Evolutionary conservation across 2,113 vertebrate genomes (phyloP).

Genomic region (Plecturocebus donacophilus): DNA sequence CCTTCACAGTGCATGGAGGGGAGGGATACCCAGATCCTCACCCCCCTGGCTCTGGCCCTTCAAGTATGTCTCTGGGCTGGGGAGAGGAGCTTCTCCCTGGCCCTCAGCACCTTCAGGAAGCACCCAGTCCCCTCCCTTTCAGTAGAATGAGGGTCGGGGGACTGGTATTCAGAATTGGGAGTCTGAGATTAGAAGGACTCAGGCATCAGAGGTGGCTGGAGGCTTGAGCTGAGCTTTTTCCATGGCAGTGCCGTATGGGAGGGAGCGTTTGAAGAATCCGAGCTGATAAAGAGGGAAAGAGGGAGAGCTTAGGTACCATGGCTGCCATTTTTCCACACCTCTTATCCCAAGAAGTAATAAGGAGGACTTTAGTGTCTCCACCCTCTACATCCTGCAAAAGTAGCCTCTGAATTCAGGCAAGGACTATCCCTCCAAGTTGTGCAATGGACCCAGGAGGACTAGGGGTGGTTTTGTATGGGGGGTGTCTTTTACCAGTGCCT

Average conservation of each 20-base stretch:
- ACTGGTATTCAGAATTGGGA: slow-evolving; percentile 65
- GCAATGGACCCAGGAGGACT: neutral
- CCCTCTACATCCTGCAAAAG: neutral
- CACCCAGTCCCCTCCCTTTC: slow-evolving; percentile 49
- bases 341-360: neutral
- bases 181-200: slow-evolving; percentile 71
- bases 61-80: slow-evolving; percentile 79
- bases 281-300: slow-evolving; percentile 82
- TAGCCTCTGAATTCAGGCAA: neutral
- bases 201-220: slow-evolving; percentile 95
- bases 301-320: neutral
- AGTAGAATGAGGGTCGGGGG: slow-evolving; percentile 15
- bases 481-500: neutral
- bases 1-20: slow-evolving; percentile 77
- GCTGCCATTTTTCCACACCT: neutral
- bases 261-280: slow-evolving; percentile 95
- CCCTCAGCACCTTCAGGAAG: slow-evolving; percentile 81
- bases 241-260: slow-evolving; percentile 95
- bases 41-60: slow-evolving; percentile 74
- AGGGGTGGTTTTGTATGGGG: neutral
- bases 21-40: slow-evolving; percentile 48
- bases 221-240: slow-evolving; percentile 97
- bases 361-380: neutral
- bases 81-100: slow-evolving; percentile 70
- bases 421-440: neutral